Conservation (phyloP, 2,113 vertebrate genomes). For the Erinaceus europaeus region DNA sequence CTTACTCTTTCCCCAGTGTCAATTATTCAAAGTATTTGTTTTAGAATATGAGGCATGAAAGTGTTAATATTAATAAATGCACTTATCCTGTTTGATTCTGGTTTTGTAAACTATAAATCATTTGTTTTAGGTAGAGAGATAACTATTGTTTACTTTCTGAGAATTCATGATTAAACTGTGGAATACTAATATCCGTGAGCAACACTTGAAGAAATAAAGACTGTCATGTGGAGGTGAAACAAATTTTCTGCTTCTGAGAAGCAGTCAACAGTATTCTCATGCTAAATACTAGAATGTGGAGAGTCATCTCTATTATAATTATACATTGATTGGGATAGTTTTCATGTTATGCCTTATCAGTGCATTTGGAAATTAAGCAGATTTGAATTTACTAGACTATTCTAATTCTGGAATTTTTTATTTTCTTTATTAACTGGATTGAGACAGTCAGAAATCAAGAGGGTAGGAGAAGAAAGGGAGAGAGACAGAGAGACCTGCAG, state of each 20-base stretch:
- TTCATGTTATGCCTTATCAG: not conserved
- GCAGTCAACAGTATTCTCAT: not conserved
- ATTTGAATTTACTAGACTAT: not conserved
- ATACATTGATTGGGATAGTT: not conserved
- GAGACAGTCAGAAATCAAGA: too few relatives aligned
- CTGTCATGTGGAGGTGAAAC: not conserved
- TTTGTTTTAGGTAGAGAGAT: conserved; percentile 15
- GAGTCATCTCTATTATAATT: not conserved
- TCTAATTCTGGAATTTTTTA: too few relatives aligned
- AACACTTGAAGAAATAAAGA: not conserved
- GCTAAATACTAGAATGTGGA: not conserved
- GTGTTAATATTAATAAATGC: not conserved
- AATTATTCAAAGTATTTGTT: not conserved
- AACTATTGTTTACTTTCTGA: not conserved
- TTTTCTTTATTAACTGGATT: too few relatives aligned
- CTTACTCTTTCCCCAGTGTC: not conserved
- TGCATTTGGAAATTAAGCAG: not conserved
- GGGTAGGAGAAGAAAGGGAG: too few relatives aligned
- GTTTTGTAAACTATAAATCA: not conserved
- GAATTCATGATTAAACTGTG: not conserved
- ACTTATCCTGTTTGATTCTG: not conserved
- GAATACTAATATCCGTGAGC: conserved; percentile 2
- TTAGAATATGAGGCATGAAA: conserved; percentile 34
- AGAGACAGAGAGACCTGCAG: too few relatives aligned
- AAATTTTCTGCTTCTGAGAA: not conserved